These are phyloP conservation scores for Leptopilina syphax DNA, from an alignment of 2,888 invertebrate genomes.

Conservation along the genomic window DNA sequence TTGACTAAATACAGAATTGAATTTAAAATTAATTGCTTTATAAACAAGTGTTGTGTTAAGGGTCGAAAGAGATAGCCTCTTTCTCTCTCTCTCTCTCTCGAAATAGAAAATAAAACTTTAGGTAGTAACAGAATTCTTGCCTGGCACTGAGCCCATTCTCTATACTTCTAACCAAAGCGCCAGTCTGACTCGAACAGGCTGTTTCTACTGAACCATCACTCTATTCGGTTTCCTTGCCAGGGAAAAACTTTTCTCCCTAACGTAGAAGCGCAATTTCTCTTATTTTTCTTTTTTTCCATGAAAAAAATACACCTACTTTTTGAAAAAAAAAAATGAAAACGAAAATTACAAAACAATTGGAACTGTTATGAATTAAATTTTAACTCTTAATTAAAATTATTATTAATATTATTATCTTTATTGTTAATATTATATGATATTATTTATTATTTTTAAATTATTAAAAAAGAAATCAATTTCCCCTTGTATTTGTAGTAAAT, in stretches of 20 bases:
- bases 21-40: slow-evolving; percentile 8
- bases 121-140: slow-evolving; percentile 33
- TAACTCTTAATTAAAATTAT: not conserved
- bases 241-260: slow-evolving; percentile 29
- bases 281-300: not conserved
- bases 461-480: no score
- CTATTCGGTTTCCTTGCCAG: slow-evolving; percentile 32
- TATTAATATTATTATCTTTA: not conserved
- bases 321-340: not conserved
- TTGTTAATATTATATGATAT: no score
- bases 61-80: not conserved
- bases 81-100: not conserved
- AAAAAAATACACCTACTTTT: not conserved
- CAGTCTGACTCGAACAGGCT: slow-evolving; percentile 40
- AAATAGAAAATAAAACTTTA: slow-evolving; percentile 22
- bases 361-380: not conserved
- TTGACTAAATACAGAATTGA: not conserved
- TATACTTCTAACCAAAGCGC: slow-evolving; percentile 20
- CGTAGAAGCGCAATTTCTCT: slow-evolving; percentile 19
- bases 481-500: no score
- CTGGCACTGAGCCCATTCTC: slow-evolving; percentile 34
- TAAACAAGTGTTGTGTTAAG: slow-evolving; percentile 10
- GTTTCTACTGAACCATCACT: slow-evolving; percentile 46
- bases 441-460: no score
- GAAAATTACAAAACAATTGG: not conserved